Base-by-base conservation (phyloP, 2,113 vertebrate species). In the Rousettus leschenaultii region DNA sequence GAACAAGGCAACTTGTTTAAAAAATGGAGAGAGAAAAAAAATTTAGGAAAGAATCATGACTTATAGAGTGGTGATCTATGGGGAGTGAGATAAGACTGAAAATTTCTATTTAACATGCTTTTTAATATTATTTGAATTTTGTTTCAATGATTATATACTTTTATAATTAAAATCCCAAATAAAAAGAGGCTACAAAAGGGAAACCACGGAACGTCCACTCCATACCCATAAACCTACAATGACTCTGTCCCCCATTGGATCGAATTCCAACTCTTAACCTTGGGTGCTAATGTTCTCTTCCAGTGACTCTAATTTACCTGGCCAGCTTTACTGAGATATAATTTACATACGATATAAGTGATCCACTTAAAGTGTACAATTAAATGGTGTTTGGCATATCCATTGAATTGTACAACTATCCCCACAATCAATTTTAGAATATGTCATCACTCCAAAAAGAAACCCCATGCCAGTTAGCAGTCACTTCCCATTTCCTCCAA, bases 61-160 rank as follows among this genome's bases (percentile, higher is more conserved):
- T 83, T 86, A 83, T 80, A 86, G 18, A 77, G 63, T 16, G 38
- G 26, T 70, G 13, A 22, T 90, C 91, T 87, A 71, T 7, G 9
- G 26, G 7, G 12, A 87, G 6, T n/a, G 11, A 93, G 28, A 80
- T 85, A 48, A 66, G 61, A 40, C 4, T 65, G 18, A 63, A 74
- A 78, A 35, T 35, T 90, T 80, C 26, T 73, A 65, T 35, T 95
- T 55, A 66, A 63, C 14, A 21, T 78, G n/a, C 55, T 71, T 74
- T 80, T 48, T 86, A n/a, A 7, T 86, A 63, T 65, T 87, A 65
- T 13, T 91, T 86, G 53, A 89, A 91, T 94, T 91, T n/a, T 89
- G 65, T 80, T 90, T 75, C 33, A 88, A 45, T n/a, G 51, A 65
- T 9, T 38, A 94, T 73, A 79, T 55, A 45, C 11, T 92, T 78